Evolutionary conservation across 2,888 invertebrate species (phyloP), one percentile per base, ranked within the genome.

Genomic region (Pterostichus madidus): DNA sequence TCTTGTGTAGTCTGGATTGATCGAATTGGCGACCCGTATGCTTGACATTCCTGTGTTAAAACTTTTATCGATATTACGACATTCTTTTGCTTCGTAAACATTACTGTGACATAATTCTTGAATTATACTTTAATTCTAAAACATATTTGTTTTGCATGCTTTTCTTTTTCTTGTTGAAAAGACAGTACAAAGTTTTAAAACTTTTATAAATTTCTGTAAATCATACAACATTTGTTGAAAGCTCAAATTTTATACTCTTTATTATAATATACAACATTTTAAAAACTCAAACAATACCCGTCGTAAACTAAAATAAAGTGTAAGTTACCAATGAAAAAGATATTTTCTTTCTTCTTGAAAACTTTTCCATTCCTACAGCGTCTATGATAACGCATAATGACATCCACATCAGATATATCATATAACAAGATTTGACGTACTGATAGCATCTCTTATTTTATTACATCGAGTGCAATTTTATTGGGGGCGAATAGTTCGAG

Each of bases 401-500:
- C 56, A 56, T 56, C 56, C 24, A 56, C 15, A 56, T 15, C 7
- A 56, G 56, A 56, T 56, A 64, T 35, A 64, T 35, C 35, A 32
- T 8, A 35, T 64, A 64, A 64, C 15, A 64, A 64, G 64, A 11
- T 59, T 59, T 59, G 59, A 17, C 59, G 17, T 49, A n/a, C 11
- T 11, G 13, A 49, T 10, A n/a, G 49, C 6, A 49, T 49, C n/a
- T 11, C 10, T 49, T 49, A 49, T 49, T 49, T 49, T 49, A 49
- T 13, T 11, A 49, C 39, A 8, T 39, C 5, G 49, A 49, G 49
- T 49, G 49, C 11, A 13, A 13, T 49, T 49, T 49, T 49, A 49
- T 49, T 49, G 49, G 0, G 49, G n/a, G 4, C 44, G 13, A 49
- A 49, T 11, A 49, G 4, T 49, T 49, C 1, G 5, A 0, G 49